Conservation (phyloP, 2,888 invertebrate species). For the Argyra leucocephala region DNA sequence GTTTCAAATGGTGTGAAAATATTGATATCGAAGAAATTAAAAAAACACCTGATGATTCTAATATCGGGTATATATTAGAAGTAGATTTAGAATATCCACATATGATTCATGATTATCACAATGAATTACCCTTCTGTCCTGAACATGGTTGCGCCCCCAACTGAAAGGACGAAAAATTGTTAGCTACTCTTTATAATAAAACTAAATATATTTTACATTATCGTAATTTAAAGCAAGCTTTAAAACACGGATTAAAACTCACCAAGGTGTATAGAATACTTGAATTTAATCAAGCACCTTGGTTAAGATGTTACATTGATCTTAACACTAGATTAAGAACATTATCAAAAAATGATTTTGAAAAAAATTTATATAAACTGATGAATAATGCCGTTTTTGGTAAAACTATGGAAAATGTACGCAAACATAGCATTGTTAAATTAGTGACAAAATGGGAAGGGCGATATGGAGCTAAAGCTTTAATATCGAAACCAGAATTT, state of each 20-base stretch:
- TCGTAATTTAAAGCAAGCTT: constrained; percentile 26
- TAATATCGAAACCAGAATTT: constrained; percentile 32
- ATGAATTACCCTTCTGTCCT: constrained; percentile 29
- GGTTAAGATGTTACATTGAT: constrained; percentile 29
- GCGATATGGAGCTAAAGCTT: constrained; percentile 28
- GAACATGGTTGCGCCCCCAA: constrained; percentile 22
- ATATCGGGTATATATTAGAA: constrained; percentile 28
- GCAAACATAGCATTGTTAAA: constrained; percentile 34
- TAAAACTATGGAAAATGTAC: constrained; percentile 20
- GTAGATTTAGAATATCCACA: constrained; percentile 25
- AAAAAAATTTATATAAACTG: constrained; percentile 10
- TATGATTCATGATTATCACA: constrained; percentile 27
- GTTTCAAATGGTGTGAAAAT: constrained; percentile 23
- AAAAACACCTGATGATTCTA: constrained; percentile 18
- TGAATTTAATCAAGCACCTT: constrained; percentile 31
- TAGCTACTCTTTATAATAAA: constrained; percentile 27
- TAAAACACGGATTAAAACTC: constrained; percentile 17
- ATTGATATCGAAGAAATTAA: constrained; percentile 18
- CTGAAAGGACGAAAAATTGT: constrained; percentile 24
- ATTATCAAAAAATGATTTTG: constrained; percentile 11
- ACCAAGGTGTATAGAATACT: constrained; percentile 30
- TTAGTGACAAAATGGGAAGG: constrained; percentile 34
- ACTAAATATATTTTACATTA: constrained; percentile 34
- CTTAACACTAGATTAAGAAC: constrained; percentile 14
- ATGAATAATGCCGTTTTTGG: constrained; percentile 10